Base-by-base conservation (phyloP, 2,113 vertebrate genomes). In the Paralichthys olivaceus region DNA sequence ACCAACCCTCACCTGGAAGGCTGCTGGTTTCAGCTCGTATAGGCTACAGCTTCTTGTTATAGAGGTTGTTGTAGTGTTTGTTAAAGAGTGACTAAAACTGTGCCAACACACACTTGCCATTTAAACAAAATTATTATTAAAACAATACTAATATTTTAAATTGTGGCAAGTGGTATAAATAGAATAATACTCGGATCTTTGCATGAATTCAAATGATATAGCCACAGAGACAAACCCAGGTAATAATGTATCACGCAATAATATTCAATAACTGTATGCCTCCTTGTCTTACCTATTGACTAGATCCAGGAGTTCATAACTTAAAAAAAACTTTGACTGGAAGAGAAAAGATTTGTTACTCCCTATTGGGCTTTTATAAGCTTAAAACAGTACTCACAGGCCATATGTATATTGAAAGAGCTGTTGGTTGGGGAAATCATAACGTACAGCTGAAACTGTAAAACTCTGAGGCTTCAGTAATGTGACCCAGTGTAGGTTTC, bases 1-100 rank as follows among this genome's bases (percentile, higher is more conserved):
- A 64, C 34, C 49, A 55, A 20, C 13, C 64, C 45, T 51, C 8
- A 74, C 34, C 47, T 72, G 11, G 58, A 56, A 73, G 7, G 32
- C 55, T 77, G 62, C 70, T 75, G 80, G n/a, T 65, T 77, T 71
- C 47, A 70, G 69, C 55, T 60, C 32, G 57, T 58, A 67, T 19
- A 37, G 11, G 34, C 40, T 19, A 37, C 34, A 77, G 32, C 45
- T 19, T 51, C 17, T 19, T n/a, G n/a, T n/a, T n/a, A n/a, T n/a
- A n/a, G 8, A 13, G 57, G 5, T 14, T 56, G 22, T 47, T 19
- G 43, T 53, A 60, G 11, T 34, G 13, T 53, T 47, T 60, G 28
- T 51, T 69, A 37, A 54, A n/a, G 13, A 64, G 2, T 68, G 14
- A 59, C 12, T 59, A 53, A 25, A 7, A 45, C 15, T 45, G 61